These are phyloP conservation scores for Catagonus wagneri DNA, from an alignment of 2,113 vertebrate genomes.

Conservation along the genomic window DNA sequence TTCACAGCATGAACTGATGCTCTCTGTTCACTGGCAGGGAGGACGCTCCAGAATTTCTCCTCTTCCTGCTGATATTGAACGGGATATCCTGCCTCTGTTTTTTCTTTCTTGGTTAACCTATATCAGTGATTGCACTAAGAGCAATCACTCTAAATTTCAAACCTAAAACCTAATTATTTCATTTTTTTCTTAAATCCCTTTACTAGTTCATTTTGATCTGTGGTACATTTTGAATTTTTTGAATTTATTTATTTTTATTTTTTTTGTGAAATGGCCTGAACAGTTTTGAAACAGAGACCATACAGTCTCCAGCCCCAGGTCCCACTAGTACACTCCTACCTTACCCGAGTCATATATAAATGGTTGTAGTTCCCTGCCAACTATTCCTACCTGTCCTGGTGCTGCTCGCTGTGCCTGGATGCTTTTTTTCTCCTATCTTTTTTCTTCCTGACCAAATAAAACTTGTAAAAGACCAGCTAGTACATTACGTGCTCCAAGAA, in stretches of 20 bases:
- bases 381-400: not conserved
- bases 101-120: not conserved
- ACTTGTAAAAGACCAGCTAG: not conserved
- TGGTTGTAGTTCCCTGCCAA: not conserved
- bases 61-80: not conserved
- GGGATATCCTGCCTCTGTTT: not conserved
- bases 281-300: not conserved
- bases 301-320: fast-evolving
- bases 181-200: not conserved
- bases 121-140: not conserved
- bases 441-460: not conserved
- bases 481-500: not conserved
- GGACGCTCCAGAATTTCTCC: not conserved
- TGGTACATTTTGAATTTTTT: not conserved
- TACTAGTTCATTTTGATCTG: not conserved
- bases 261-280: not conserved
- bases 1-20: not conserved
- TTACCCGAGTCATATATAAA: not conserved
- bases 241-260: too few species aligned
- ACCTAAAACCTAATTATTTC: not conserved
- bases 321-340: not conserved
- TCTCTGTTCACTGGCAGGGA: not conserved
- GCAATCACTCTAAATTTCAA: not conserved
- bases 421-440: not conserved
- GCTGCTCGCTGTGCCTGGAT: not conserved